Base-by-base conservation (phyloP, 2,888 invertebrate genomes). In the Halictus ligatus region DNA sequence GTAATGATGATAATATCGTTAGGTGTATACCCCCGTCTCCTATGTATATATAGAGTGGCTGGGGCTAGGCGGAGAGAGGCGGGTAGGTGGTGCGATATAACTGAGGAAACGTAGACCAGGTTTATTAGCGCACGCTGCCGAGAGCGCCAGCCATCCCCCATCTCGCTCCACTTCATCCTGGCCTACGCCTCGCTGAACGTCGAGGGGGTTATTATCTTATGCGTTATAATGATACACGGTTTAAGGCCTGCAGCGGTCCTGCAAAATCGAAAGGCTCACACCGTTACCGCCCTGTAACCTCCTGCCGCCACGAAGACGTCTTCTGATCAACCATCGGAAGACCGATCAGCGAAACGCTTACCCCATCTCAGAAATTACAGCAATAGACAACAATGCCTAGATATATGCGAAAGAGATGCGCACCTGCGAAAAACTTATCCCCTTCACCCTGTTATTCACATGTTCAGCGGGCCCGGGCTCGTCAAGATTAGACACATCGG, bases 201-300 rank as follows among this genome's bases (percentile, higher is more conserved):
- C 91, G 94, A 94, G 94, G 93, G 93, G 91, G 92, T 94, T 94
- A 94, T 94, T 94, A 94, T 94, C 94, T 94, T 93, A 93, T 93
- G 92, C 91, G 92, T 92, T 93, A 92, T 92, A 93, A 93, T 92
- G 93, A 93, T 93, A 93, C 90, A 90, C 92, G 90, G 84, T 87
- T 91, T 88, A 90, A 84, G 87, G 88, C 89, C 86, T 85, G 90
- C 84, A 89, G 87, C 88, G 78, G 80, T 82, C 85, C 85, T 85
- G 89, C 86, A 88, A 89, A 89, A 92, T 91, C 88, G 92, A 90
- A 91, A 91, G 88, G 87, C 88, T 89, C 89, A 86, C 88, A 69
- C 69, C 40, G 69, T 69, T 69, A 21, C 40, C 40, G 69, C 10
- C 35, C 8, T 40, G 69, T 69, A 40, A 64, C 64, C 7, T 64